These are phyloP conservation scores for Gryllus bimaculatus DNA, from an alignment of 1,140 invertebrate species.

Conservation along the genomic window DNA sequence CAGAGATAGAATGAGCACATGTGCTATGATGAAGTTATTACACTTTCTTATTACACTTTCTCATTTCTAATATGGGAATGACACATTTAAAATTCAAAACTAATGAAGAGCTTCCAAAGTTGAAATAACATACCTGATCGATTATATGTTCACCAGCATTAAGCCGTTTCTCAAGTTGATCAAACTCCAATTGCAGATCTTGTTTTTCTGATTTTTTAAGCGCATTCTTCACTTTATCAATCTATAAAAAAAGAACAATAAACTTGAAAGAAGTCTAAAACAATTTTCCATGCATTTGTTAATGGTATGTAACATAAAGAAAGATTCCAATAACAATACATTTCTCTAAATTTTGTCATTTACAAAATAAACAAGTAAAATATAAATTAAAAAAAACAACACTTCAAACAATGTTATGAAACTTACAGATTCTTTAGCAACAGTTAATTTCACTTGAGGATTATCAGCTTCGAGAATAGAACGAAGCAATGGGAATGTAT, in stretches of 20 bases:
- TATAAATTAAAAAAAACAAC: neutral
- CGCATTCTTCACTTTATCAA: neutral
- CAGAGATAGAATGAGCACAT: no score
- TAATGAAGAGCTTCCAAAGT: no score
- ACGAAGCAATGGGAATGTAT: constrained; percentile 51
- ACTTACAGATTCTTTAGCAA: constrained; percentile 14
- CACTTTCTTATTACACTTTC: no score
- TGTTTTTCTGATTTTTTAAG: neutral
- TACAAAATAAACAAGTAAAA: no score
- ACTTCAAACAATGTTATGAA: neutral
- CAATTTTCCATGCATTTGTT: no score
- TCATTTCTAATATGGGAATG: no score
- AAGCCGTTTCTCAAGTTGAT: neutral
- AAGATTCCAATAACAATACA: no score
- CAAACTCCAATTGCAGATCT: neutral
- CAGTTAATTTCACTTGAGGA: constrained; percentile 25
- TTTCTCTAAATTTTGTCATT: no score
- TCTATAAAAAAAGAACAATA: neutral
- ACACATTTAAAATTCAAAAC: no score
- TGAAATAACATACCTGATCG: neutral
- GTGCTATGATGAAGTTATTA: no score
- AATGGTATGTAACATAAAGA: no score
- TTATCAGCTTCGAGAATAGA: constrained; percentile 44
- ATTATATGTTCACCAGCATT: neutral
- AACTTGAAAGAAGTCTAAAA: neutral